A percentile compares a stretch with the other conserved stretches of the same genome.
phyloP scores from a whole-genome alignment of 2,888 invertebrate species.

The Acleris sparsana region DNA sequence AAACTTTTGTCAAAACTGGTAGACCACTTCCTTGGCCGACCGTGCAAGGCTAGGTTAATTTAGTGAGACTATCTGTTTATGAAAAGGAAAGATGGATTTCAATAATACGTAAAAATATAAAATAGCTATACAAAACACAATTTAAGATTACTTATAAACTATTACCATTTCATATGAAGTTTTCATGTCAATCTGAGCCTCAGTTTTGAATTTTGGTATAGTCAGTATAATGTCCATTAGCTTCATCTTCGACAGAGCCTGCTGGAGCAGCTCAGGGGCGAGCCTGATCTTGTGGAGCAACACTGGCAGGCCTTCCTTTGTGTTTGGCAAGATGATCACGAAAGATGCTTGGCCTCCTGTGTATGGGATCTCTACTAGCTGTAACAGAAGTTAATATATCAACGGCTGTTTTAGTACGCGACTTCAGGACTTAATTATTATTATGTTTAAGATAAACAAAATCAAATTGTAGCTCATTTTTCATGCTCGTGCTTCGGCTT shows the following conservation, averaged over 20 bases:
- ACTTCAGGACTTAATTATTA: too few species aligned
- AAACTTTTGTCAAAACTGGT: too few species aligned
- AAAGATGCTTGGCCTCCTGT: slow-evolving; percentile 85
- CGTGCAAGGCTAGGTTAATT: too few species aligned
- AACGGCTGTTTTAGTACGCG: too few species aligned
- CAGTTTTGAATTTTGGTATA: slow-evolving; percentile 89
- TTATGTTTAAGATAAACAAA: too few species aligned
- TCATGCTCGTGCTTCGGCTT: too few species aligned
- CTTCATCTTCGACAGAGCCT: slow-evolving; percentile 78
- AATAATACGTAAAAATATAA: too few species aligned
- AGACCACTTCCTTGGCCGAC: too few species aligned
- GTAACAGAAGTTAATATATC: slow-evolving; percentile 40
- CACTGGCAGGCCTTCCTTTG: slow-evolving; percentile 80
- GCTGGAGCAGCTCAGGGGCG: slow-evolving; percentile 51
- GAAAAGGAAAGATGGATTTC: too few species aligned
- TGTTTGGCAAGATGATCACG: slow-evolving; percentile 88
- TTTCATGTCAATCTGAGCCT: slow-evolving; percentile 83
- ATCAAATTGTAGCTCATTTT: too few species aligned
- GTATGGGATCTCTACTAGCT: slow-evolving; percentile 89
- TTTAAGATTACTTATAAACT: slow-evolving; percentile 2
- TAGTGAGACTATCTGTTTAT: too few species aligned
- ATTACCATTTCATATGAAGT: slow-evolving; percentile 81
- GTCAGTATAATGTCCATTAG: slow-evolving; percentile 75
- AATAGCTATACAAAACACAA: too few species aligned
- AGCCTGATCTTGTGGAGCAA: slow-evolving; percentile 52